Percentiles rank a stretch among this genome's conserved stretches.
Evolutionary conservation across 2,113 vertebrate genomes (phyloP).

Genomic region (Vicugna pacos): DNA sequence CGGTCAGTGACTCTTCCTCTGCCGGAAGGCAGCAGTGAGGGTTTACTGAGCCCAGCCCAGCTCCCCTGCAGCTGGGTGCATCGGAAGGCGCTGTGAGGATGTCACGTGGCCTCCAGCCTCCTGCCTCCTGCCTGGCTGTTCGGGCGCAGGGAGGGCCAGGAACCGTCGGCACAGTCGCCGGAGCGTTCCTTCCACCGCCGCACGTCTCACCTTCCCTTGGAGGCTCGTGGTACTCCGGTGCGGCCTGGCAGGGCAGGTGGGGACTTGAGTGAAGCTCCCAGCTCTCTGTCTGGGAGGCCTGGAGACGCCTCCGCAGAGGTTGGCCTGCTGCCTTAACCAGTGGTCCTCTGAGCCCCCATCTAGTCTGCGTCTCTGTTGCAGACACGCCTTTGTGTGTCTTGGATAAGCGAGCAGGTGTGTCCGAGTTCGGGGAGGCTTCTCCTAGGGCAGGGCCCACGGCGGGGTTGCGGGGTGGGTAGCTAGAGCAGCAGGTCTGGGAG

Average conservation of each 20-base stretch:
- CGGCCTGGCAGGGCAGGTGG: neutral
- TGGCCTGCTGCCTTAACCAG: constrained; percentile 37
- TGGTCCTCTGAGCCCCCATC: neutral
- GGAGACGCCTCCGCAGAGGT: constrained; percentile 35
- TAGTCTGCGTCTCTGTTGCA: neutral
- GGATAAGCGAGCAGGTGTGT: neutral
- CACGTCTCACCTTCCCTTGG: rapidly evolving
- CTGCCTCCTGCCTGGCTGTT: neutral
- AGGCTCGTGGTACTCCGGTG: neutral
- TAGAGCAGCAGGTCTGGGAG: neutral
- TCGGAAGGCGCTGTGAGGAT: neutral
- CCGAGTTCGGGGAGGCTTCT: neutral
- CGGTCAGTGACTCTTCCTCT: neutral
- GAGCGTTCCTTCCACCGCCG: neutral
- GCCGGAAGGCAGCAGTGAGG: neutral
- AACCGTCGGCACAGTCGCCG: neutral
- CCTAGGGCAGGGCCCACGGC: neutral
- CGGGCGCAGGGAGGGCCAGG: neutral
- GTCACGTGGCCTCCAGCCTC: neutral
- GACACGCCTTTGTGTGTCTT: neutral
- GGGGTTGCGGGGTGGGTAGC: neutral
- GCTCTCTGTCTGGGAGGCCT: neutral
- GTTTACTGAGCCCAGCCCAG: neutral
- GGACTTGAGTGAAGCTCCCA: neutral
- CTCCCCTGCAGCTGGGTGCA: neutral